Evolutionary conservation across 2,888 invertebrate species (phyloP), one percentile per base, ranked within the genome.

Genomic region (Leucoptera coffeella): DNA sequence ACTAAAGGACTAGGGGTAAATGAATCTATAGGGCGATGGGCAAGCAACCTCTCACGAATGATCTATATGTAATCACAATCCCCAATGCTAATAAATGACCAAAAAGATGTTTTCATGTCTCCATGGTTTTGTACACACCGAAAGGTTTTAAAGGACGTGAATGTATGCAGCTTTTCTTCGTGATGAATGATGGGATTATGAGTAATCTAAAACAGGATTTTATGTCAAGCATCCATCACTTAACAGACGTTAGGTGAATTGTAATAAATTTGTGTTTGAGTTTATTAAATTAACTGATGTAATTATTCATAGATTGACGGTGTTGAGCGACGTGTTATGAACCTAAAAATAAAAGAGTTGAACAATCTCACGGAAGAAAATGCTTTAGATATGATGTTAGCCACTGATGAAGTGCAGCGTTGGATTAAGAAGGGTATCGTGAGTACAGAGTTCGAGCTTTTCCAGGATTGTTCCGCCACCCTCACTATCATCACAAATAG

Each of bases 391-490:
- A 41, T 60, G 19, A 54, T 59, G 53, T 32, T 59, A 2, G 41
- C 46, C n/a, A 46, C 69, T 37, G 43, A 55, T 29, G 23, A 42
- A 6, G 50, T 69, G 14, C 37, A 45, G 30, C 54, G 50, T 29
- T 43, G 54, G 34, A 35, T 55, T 13, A 52, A 39, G 36, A 42
- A 35, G 15, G 61, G 52, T 22, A 58, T 69, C 29, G 31, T 39
- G 12, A 54, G 39, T 35, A 54, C 55, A 1, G 55, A 56, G 33
- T 69, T 49, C 35, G 58, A 65, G 32, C 36, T 55, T 15, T 69
- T 55, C 38, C 64, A 64, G 2, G 51, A 56, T 24, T 64, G 64
- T 39, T 50, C 65, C 26, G 71, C 65, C 3, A 56, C 64, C 36
- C 40, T 72, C 25, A 40, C 64, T 35, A 56, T 71, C 40, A 54